These are phyloP conservation scores for Pelecanus crispus DNA, from an alignment of 2,113 vertebrate species.

Conservation along the genomic window DNA sequence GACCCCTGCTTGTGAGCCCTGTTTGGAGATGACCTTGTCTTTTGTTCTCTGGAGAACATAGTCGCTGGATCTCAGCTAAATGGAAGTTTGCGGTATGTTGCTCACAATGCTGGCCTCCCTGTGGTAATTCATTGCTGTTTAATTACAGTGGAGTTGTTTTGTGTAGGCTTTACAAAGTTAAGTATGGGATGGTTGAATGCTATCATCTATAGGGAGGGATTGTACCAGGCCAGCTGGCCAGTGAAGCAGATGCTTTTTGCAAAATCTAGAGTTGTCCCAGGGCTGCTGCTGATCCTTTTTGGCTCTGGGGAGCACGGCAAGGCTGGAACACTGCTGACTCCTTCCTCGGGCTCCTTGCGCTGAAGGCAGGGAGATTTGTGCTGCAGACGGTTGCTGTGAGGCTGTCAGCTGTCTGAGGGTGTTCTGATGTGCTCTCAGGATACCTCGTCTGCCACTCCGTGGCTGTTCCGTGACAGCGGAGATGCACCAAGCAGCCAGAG, in stretches of 20 bases:
- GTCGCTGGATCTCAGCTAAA: not conserved
- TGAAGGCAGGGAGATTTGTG: not conserved
- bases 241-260: not conserved
- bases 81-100: not conserved
- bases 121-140: not conserved
- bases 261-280: not conserved
- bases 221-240: not conserved
- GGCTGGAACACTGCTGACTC: not conserved
- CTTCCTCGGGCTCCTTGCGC: not conserved
- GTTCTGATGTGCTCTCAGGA: not conserved
- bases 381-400: not conserved
- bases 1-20: not conserved
- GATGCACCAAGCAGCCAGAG: not conserved
- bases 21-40: not conserved
- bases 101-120: not conserved
- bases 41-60: not conserved
- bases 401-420: not conserved
- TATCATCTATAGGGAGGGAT: not conserved
- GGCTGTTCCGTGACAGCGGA: not conserved
- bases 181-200: rapidly evolving
- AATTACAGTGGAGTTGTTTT: not conserved
- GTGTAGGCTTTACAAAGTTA: not conserved
- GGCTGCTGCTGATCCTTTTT: not conserved
- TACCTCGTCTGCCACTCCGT: slow-evolving; percentile 22
- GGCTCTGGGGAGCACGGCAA: not conserved